Percentiles rank a stretch among this genome's conserved stretches.
Evolutionary conservation across 2,888 invertebrate genomes (phyloP).

Genomic region (Drosophila paracracens): DNA sequence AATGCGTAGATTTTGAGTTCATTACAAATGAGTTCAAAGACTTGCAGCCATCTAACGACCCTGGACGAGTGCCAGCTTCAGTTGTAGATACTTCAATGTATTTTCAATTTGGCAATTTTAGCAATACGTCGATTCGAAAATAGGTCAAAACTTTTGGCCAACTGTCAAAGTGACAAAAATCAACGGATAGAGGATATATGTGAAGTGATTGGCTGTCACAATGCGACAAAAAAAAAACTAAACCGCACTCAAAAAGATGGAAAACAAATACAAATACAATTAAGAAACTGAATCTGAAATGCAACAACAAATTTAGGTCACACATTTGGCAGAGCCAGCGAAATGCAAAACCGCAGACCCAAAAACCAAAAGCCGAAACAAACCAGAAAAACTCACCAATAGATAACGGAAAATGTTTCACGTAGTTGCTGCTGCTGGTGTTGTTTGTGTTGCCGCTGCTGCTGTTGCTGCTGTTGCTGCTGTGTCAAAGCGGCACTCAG

Average conservation of each 20-base stretch:
- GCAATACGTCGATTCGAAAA: conserved; percentile 50
- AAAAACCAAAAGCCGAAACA: conserved; percentile 15
- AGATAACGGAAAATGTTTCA: conserved; percentile 56
- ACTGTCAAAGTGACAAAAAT: conserved; percentile 56
- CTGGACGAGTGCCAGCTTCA: conserved; percentile 55
- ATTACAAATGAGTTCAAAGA: conserved; percentile 60
- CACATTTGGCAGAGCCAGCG: conserved; percentile 61
- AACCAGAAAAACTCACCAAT: conserved; percentile 57
- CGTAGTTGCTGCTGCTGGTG: conserved; percentile 15
- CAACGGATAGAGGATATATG: conserved; percentile 42
- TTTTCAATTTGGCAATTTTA: not conserved
- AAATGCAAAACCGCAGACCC: conserved; percentile 63
- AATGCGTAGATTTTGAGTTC: conserved; percentile 54
- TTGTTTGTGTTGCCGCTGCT: conserved; percentile 24
- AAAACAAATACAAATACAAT: conserved; percentile 30
- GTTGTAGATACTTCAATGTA: conserved; percentile 17
- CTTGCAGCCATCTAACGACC: conserved; percentile 46
- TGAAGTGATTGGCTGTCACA: conserved; percentile 53
- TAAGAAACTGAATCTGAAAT: conserved; percentile 34
- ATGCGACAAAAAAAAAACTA: conserved; percentile 1
- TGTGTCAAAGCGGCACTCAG: conserved; percentile 62
- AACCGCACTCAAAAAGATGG: conserved; percentile 16
- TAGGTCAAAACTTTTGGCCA: conserved; percentile 51
- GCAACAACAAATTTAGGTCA: conserved; percentile 67
- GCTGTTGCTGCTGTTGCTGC: conserved; percentile 38